Evolutionary conservation across 1,140 invertebrate species (phyloP), one percentile per base, ranked within the genome.

Genomic region (Aphaenogaster rudis): DNA sequence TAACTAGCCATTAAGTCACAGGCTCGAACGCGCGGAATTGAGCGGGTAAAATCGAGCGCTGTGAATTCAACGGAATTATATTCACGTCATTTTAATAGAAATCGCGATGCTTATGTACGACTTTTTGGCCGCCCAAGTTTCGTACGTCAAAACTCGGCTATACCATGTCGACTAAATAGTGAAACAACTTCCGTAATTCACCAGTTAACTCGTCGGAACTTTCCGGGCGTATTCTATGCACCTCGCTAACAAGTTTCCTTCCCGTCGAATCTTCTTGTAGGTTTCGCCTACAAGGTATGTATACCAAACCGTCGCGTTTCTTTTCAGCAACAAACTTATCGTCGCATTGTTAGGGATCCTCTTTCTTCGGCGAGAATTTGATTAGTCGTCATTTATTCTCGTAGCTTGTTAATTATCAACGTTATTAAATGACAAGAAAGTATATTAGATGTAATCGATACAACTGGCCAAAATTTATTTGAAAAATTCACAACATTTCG

Each of bases 131-230:
- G 28, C 6, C 28, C 69, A 33, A 50, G 39, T 61, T 77, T 28
- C 1, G n/a, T 45, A 15, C 39, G 42, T 78, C 61, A 13, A 79
- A 79, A 79, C 28, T 79, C 11, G 42, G 13, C 39, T 21, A 48
- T 2, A 52, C 17, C 6, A 6, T 21, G 45, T 71, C 50, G 17
- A 59, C 21, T n/a, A 77, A 57, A 45, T 52, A 36, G 42, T 5
- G 36, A 72, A 81, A 39, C 33, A 50, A 71, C 66, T 59, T 72
- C 52, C 79, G 48, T 72, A 61, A 72, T 82, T 42, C 48, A n/a
- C 13, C 28, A n/a, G 11, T 77, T 77, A 77, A 61, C 28, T 82
- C 21, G n/a, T 45, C 45, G 45, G 8, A 54, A 71, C 48, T 81
- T 52, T 71, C 76, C 21, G 6, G 4, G 42, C 11, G 45, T n/a